Base-by-base conservation (phyloP, 2,888 invertebrate species). In the Sesia bembeciformis region DNA sequence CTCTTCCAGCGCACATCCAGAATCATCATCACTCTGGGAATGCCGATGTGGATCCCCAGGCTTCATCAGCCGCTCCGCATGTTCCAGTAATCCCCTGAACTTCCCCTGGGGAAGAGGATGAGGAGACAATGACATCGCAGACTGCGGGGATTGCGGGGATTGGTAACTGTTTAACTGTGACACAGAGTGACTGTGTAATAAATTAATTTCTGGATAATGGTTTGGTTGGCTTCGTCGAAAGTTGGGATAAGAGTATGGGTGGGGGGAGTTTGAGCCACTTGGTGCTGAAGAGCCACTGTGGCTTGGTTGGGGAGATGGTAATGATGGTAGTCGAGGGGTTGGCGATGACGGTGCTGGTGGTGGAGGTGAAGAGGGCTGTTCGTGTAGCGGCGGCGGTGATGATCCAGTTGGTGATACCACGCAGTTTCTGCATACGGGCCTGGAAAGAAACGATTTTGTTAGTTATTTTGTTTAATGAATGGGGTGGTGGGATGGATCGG, bases 1-100 rank as follows among this genome's bases (percentile, higher is more conserved):
- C 83, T 99, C 98, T 80, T 99, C 98, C 62, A 99, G 88, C 39
- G 98, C 98, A 80, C 98, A 99, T 5, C 99, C 98, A 54, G 97
- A 97, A 85, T 99, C 99, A 78, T 98, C 98, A 79, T 99, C 99
- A 60, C 97, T 97, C 79, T 97, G 97, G 52, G 97, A 96, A 72
- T 96, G 95, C 59, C 96, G 84, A 73, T 96, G 96, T 56, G 95
- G 94, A 73, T 95, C 94, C 3, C 91, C 91, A 1, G 91, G 92
- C 76, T 92, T 92, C 74, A 92, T 92, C 60, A 92, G 84, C 59
- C 92, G 74, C 71, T 93, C 92, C 0, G 91, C 87, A 49, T 86
- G 90, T 67, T 87, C 90, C 70, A 86, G 65, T 57, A 86, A 65
- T 41, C 89, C 90, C 39, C 90, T 63, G 60, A 90, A 75, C 75